Conservation (phyloP, 2,888 invertebrate genomes). For the Trachelus tabidus region DNA sequence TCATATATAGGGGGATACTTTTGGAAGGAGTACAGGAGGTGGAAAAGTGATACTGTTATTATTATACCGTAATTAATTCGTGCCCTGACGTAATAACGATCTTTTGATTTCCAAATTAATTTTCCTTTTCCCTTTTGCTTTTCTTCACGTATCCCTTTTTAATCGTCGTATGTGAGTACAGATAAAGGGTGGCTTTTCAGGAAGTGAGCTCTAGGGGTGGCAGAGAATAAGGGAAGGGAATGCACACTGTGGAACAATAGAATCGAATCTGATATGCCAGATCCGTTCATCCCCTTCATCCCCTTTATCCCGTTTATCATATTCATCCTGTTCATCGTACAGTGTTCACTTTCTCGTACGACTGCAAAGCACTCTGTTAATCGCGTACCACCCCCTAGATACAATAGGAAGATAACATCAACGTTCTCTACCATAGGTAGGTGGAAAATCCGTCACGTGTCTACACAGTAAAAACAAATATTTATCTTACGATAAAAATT, state of each 20-base stretch:
- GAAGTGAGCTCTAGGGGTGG: not conserved
- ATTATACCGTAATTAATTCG: not conserved
- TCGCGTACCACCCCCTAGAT: not conserved
- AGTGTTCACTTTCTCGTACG: not conserved
- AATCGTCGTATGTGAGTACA: not conserved
- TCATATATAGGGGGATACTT: not conserved
- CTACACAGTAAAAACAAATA: not conserved
- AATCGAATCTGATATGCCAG: not conserved
- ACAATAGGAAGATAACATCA: not conserved
- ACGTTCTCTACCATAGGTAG: not conserved
- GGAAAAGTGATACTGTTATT: not conserved
- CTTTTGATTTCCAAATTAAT: not conserved
- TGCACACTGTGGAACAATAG: not conserved
- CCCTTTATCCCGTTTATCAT: not conserved
- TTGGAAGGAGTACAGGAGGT: not conserved
- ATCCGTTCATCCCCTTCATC: not conserved
- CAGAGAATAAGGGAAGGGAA: not conserved
- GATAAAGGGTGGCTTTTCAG: not conserved
- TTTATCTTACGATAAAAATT: not conserved
- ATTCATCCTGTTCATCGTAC: not conserved
- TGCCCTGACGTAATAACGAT: not conserved
- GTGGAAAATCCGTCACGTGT: not conserved
- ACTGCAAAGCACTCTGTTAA: not conserved
- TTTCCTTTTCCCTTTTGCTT: not conserved
- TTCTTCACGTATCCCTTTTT: not conserved